A percentile compares a stretch with the other conserved stretches of the same genome.
These are phyloP conservation scores for Chelon labrosus DNA, from an alignment of 2,797 vertebrate species.

Conservation along the genomic window DNA sequence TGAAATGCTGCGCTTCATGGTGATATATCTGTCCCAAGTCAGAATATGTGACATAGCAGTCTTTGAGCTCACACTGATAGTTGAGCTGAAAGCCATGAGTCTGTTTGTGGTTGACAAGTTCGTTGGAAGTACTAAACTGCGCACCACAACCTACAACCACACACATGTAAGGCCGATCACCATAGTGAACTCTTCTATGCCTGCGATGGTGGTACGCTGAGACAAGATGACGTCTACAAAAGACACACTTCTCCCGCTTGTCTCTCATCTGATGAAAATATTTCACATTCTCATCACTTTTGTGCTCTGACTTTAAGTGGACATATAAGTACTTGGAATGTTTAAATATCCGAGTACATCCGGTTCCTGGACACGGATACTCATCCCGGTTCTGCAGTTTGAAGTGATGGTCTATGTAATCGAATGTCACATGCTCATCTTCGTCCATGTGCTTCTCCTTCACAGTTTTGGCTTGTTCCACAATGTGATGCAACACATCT, in stretches of 20 bases:
- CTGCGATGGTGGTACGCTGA: slow-evolving; percentile 92
- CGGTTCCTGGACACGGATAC: slow-evolving; percentile 94
- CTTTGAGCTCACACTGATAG: slow-evolving; percentile 95
- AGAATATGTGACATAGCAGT: slow-evolving; percentile 93
- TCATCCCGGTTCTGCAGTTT: slow-evolving; percentile 94
- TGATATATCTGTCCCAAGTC: slow-evolving; percentile 97
- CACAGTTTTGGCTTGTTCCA: slow-evolving; percentile 78
- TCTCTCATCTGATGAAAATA: slow-evolving; percentile 96
- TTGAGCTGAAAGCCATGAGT: slow-evolving; percentile 90
- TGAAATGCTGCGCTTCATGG: slow-evolving; percentile 98
- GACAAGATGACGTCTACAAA: slow-evolving; percentile 94
- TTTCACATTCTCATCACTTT: slow-evolving; percentile 92
- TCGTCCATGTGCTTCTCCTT: slow-evolving; percentile 74
- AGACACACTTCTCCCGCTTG: slow-evolving; percentile 94
- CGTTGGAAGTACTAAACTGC: slow-evolving; percentile 90
- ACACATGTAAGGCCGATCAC: slow-evolving; percentile 91
- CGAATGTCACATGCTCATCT: slow-evolving; percentile 91
- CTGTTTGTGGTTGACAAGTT: slow-evolving; percentile 95
- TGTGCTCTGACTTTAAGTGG: slow-evolving; percentile 94
- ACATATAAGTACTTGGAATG: slow-evolving; percentile 97
- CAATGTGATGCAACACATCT: slow-evolving; percentile 82
- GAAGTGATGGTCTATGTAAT: slow-evolving; percentile 90
- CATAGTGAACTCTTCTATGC: slow-evolving; percentile 91
- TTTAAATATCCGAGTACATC: slow-evolving; percentile 92
- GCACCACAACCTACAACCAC: slow-evolving; percentile 91